These are phyloP conservation scores for Tetranychus truncatus DNA, from an alignment of 2,888 invertebrate species.

Conservation along the genomic window DNA sequence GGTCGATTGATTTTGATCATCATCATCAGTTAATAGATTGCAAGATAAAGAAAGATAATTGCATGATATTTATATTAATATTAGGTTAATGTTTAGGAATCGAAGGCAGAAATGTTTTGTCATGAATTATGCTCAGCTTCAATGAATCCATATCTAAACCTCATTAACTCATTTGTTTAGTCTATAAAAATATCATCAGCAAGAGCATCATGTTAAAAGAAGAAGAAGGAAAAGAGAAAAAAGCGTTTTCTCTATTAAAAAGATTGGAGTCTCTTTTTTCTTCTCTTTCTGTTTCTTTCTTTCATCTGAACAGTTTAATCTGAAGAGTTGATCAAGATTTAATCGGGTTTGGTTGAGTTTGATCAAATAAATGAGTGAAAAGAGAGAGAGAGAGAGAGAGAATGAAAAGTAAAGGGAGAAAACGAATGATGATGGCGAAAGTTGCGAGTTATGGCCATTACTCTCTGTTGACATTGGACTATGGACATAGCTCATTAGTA, in stretches of 20 bases:
- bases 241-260: too few species aligned
- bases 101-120: neutral
- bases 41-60: neutral
- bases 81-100: neutral
- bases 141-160: neutral
- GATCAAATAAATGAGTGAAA: neutral
- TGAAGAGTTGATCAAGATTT: neutral
- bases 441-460: neutral
- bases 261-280: too few species aligned
- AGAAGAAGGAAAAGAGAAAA: too few species aligned
- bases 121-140: neutral
- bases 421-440: neutral
- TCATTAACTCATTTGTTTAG: neutral
- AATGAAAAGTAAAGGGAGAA: neutral
- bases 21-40: neutral
- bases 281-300: too few species aligned
- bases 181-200: neutral
- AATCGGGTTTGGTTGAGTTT: neutral
- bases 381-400: conserved; percentile 10
- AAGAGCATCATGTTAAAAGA: neutral
- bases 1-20: neutral
- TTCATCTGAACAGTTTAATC: neutral
- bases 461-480: neutral
- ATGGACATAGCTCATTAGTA: neutral
- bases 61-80: neutral